Evolutionary conservation across 2,888 invertebrate genomes (phyloP).

Genomic region (Rhodophaea formosa): DNA sequence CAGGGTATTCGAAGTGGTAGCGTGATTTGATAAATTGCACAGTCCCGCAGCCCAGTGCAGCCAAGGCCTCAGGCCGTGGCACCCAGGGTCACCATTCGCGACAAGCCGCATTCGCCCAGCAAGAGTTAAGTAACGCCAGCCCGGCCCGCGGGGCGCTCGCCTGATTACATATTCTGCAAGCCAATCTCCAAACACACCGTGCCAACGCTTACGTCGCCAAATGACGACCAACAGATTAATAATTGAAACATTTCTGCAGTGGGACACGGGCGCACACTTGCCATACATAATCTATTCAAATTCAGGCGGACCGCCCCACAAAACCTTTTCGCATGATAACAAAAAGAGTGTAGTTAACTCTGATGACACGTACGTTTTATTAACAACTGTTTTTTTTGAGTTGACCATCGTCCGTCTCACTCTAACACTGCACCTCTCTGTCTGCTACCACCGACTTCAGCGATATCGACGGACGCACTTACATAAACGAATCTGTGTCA

Average conservation of each 20-base stretch:
- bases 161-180: constrained; percentile 14
- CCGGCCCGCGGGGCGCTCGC: neutral
- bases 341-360: constrained; percentile 6
- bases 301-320: neutral
- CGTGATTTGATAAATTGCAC: neutral
- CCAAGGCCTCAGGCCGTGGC: neutral
- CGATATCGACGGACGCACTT: constrained; percentile 47
- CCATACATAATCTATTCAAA: constrained; percentile 17
- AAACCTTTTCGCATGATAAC: constrained; percentile 12
- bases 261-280: constrained; percentile 16
- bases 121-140: neutral
- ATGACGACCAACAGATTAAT: constrained; percentile 20
- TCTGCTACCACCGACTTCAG: constrained; percentile 35
- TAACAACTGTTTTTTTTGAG: constrained; percentile 33
- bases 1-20: neutral
- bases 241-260: constrained; percentile 20
- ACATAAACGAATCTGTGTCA: constrained; percentile 48
- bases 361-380: constrained; percentile 11
- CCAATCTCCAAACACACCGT: constrained; percentile 4
- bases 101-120: constrained; percentile 8
- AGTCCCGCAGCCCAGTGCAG: neutral
- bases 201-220: constrained; percentile 16
- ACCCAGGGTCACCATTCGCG: neutral
- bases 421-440: constrained; percentile 30
- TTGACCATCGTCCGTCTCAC: constrained; percentile 35